Evolutionary conservation across 1,140 invertebrate species (phyloP), one percentile per base, ranked within the genome.

Genomic region (Trachelipus rathkii): DNA sequence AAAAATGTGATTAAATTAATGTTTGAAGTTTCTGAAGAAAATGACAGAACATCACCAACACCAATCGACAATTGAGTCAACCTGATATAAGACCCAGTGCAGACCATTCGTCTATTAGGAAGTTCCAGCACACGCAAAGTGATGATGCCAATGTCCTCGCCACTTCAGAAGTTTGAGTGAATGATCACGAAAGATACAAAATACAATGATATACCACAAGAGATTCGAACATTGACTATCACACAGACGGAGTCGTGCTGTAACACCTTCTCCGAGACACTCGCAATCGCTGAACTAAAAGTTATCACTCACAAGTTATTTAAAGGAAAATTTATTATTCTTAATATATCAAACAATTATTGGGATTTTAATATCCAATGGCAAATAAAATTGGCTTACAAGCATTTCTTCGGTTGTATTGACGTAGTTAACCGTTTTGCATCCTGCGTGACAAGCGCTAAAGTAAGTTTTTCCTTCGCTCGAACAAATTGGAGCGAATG

Each of bases 81-180:
- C n/a, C 95, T 83, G 95, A 93, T 84, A 96, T 95, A 76, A 96
- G 89, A 15, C 94, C 95, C 82, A 96, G 89, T 72, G 95, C 95
- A 95, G 46, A 94, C 94, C 85, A n/a, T n/a, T 96, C 95, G 84
- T 96, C 94, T 86, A n/a, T 90, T 89, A 24, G 93, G 93, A 85
- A n/a, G n/a, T n/a, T 95, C 92, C 21, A 95, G n/a, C 95, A 83
- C 94, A 72, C 94, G 89, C 82, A 96, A 89, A 77, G 95, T 95
- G 19, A 96, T 87, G 76, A 96, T n/a, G 85, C 90, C n/a, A n/a
- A 96, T 95, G n/a, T 15, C 92, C 92, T 71, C 94, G n/a, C 94
- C 19, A 96, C 94, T 85, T 96, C 94, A 24, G 92, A 93, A 33
- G 93, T 96, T n/a, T 53, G 94, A 95, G 85, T 96, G 94, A 77